Evolutionary conservation across 2,797 vertebrate species (phyloP), one percentile per base, ranked within the genome.

Genomic region (Rhabdomys pumilio): DNA sequence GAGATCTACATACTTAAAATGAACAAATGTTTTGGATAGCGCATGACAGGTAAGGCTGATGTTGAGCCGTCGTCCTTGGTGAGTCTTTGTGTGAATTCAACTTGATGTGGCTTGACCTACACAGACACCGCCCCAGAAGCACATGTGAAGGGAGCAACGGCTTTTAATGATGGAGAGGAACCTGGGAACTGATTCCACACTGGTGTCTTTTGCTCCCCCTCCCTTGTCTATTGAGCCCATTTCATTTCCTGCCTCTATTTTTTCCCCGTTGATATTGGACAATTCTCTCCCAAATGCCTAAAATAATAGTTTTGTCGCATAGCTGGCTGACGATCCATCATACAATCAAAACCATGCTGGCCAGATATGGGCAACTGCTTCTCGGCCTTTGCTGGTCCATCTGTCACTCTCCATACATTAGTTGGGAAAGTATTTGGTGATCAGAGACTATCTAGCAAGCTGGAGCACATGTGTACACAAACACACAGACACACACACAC

Each of bases 321-420:
- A 95, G 92, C 90, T 98, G 97, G 95, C 97, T 96, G 89, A 89
- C 7, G 0, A 96, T 75, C 93, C 95, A 95, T 93, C 63, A 69
- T 47, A 92, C 96, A 96, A 97, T 97, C 96, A 98, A 98, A 98
- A 96, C 95, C 97, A 97, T 94, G 97, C 97, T 97, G 97, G 97
- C 96, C 96, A 94, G 96, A 95, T 96, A 96, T 59, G 87, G 96
- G 89, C 63, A 96, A 96, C 96, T 94, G 96, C 93, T 96, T 97
- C 96, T 97, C 97, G 53, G 96, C 53, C 94, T 95, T 89, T 96
- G 93, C 93, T 77, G 87, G 80, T 83, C 98, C 97, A 97, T 97
- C 97, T 98, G 97, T 97, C 96, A 95, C 73, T 90, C 95, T 92
- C 93, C 0, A 29, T 86, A 95, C 87, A 76, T 19, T 90, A 83